Evolutionary conservation across 2,888 invertebrate genomes (phyloP), one percentile per base, ranked within the genome.

Genomic region (Julus scandinavius): DNA sequence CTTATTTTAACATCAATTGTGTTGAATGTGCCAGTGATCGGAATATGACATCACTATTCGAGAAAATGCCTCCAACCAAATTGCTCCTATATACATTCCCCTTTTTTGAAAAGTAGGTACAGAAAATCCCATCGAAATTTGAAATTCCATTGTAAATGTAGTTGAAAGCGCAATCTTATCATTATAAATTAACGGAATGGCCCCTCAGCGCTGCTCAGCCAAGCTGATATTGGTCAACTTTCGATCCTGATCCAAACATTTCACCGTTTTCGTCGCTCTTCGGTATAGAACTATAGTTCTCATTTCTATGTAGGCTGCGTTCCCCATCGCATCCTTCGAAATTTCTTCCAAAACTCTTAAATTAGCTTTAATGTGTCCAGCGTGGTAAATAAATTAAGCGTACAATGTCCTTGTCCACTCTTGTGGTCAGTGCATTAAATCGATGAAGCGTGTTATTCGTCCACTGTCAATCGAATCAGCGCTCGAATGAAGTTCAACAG

Each of bases 341-440:
- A 63, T n/a, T 63, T 63, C 58, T 63, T 63, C 58, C n/a, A 63
- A 63, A 63, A 63, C 58, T n/a, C 17, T 63, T 63, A 63, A 63
- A 63, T 63, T 63, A 63, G 58, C 58, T 63, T 63, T 63, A 63
- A 63, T n/a, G 58, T 63, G n/a, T 63, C n/a, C 17, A 63, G 58
- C 58, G 58, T 63, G 58, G 58, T 63, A 63, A 63, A 63, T 63
- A 63, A 63, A 63, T 63, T 63, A 63, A 63, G 58, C 58, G 58
- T 63, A 63, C n/a, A 63, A 63, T 63, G 58, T 63, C 58, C 58
- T n/a, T 63, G 58, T 63, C 58, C 58, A 63, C 58, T 63, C 58
- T 29, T 63, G 58, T 63, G 58, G 58, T 63, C 58, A 63, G 58
- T 63, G n/a, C 58, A 63, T 63, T 63, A 63, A 63, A 63, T 63